Conservation (phyloP, 2,888 invertebrate genomes). For the Linyphia triangularis region DNA sequence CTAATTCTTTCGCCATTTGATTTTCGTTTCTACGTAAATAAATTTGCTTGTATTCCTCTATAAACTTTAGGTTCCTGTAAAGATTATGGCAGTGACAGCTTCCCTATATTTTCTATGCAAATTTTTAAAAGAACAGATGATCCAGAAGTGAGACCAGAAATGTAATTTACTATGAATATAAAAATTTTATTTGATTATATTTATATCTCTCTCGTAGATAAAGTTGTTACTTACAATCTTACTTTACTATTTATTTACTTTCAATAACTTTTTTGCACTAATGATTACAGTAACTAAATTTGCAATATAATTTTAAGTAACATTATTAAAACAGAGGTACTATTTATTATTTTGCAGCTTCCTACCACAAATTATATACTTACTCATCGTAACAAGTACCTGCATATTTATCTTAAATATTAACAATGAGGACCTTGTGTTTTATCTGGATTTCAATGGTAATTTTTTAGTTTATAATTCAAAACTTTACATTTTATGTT, state of each 20-base stretch:
- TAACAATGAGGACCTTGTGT: slow-evolving; percentile 32
- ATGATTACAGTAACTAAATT: too few species aligned
- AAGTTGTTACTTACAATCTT: too few species aligned
- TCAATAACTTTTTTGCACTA: too few species aligned
- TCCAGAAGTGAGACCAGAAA: not conserved
- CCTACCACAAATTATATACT: slow-evolving; percentile 20
- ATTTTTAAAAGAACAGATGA: not conserved
- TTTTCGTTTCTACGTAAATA: too few species aligned
- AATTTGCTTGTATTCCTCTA: too few species aligned
- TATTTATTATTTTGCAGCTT: not conserved
- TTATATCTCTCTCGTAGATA: too few species aligned
- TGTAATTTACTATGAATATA: not conserved
- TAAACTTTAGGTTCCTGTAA: slow-evolving; percentile 7
- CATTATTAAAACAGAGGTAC: too few species aligned
- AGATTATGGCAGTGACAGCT: slow-evolving; percentile 21
- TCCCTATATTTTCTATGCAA: slow-evolving; percentile 47
- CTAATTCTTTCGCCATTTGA: too few species aligned
- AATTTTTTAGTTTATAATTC: not conserved
- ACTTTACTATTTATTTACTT: too few species aligned
- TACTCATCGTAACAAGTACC: slow-evolving; percentile 51
- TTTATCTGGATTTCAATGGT: slow-evolving; percentile 39
- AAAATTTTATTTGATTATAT: not conserved
- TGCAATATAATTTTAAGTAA: not conserved
- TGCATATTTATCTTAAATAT: slow-evolving; percentile 47
- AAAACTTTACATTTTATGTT: not conserved